Percentiles rank a stretch among this genome's conserved stretches.
phyloP scores from a whole-genome alignment of 2,113 vertebrate species.

The Otus sunia region DNA sequence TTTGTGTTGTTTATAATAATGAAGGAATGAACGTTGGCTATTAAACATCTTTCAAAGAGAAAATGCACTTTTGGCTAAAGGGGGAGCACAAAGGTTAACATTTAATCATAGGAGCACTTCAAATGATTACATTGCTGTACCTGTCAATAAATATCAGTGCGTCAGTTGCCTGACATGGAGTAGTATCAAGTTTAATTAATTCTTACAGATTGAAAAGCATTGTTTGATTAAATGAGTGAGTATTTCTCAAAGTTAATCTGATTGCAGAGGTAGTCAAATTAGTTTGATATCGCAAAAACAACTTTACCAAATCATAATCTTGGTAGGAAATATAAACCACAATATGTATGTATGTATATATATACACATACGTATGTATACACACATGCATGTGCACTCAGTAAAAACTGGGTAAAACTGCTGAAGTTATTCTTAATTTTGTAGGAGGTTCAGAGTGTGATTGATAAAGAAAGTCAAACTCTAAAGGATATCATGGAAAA shows the following conservation, averaged over 20 bases:
- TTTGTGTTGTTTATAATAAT: slow-evolving; percentile 74
- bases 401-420: neutral
- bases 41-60: slow-evolving; percentile 16
- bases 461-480: slow-evolving; percentile 79
- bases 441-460: slow-evolving; percentile 81
- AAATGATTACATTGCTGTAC: neutral
- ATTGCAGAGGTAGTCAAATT: slow-evolving; percentile 6
- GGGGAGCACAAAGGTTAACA: neutral
- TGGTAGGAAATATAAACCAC: neutral
- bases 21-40: slow-evolving; percentile 46
- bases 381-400: neutral
- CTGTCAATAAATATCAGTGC: slow-evolving; percentile 6
- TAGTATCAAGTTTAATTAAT: slow-evolving; percentile 67
- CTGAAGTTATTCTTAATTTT: slow-evolving; percentile 37
- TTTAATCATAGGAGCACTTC: slow-evolving; percentile 1
- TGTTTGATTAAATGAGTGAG: slow-evolving; percentile 24
- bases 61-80: slow-evolving; percentile 22
- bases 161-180: slow-evolving; percentile 30
- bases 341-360: rapidly evolving
- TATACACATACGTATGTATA: neutral
- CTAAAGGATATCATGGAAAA: slow-evolving; percentile 81
- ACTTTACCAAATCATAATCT: neutral
- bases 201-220: slow-evolving; percentile 61
- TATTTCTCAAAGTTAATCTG: slow-evolving; percentile 49
- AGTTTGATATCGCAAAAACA: slow-evolving; percentile 27